phyloP scores from a whole-genome alignment of 2,113 vertebrate genomes.

The Panurus biarmicus region DNA sequence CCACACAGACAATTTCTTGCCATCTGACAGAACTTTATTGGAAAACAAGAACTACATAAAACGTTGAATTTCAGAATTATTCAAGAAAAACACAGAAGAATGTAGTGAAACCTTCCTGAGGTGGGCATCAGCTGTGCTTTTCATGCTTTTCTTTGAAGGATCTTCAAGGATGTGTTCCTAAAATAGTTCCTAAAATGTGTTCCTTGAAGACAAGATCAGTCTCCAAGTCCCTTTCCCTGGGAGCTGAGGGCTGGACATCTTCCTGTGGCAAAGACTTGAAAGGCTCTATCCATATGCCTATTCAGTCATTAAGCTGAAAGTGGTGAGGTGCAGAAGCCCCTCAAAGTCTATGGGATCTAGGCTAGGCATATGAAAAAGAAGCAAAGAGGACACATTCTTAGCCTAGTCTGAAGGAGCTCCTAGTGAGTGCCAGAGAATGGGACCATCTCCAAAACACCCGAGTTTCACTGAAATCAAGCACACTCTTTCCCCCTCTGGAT shows the following conservation, averaged over 20 bases:
- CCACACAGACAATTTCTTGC: background rate
- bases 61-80: background rate
- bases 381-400: accelerated
- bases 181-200: background rate
- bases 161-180: background rate
- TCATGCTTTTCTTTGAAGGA: background rate
- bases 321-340: background rate
- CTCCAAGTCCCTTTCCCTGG: background rate
- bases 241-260: background rate
- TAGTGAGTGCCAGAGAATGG: background rate
- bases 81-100: background rate
- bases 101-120: background rate
- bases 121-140: background rate
- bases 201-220: background rate
- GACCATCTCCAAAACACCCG: background rate
- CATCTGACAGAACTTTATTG: background rate
- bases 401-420: background rate
- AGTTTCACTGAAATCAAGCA: background rate
- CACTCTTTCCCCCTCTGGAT: background rate
- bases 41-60: background rate
- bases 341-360: background rate
- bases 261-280: background rate
- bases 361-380: background rate
- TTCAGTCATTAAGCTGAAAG: background rate
- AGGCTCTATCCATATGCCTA: background rate